These are phyloP conservation scores for Mongoloraphidia duomilia DNA, from an alignment of 2,888 invertebrate species.

Conservation along the genomic window DNA sequence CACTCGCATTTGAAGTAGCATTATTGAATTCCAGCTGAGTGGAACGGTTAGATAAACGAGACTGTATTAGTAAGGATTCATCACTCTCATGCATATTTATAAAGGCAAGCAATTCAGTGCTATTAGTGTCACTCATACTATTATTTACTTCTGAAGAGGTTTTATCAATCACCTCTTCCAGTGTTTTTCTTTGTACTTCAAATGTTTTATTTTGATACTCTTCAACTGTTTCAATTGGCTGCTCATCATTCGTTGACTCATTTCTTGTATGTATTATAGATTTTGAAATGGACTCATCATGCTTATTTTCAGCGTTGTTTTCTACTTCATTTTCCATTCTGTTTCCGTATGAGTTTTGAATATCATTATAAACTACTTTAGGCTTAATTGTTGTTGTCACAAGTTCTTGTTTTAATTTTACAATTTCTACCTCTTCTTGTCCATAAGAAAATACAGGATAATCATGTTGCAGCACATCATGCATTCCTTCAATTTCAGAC, in stretches of 20 bases:
- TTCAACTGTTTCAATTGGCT: neutral
- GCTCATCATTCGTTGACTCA: no score
- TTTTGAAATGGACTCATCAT: conserved; percentile 13
- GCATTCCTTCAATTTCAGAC: conserved; percentile 17
- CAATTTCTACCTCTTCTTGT: conserved; percentile 32
- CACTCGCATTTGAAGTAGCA: no score
- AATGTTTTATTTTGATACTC: neutral
- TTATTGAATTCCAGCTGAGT: neutral
- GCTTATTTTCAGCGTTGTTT: conserved; percentile 16
- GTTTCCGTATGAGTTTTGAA: conserved; percentile 16
- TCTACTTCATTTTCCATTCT: conserved; percentile 9
- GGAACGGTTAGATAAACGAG: neutral
- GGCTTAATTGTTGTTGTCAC: conserved; percentile 21
- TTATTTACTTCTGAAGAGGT: conserved; percentile 4
- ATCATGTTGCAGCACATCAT: conserved; percentile 20
- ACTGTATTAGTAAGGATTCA: neutral
- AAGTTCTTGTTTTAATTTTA: conserved; percentile 26
- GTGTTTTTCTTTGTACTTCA: neutral
- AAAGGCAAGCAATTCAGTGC: neutral
- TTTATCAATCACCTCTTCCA: neutral
- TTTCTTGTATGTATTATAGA: no score
- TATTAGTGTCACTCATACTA: neutral
- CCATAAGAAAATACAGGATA: conserved; percentile 25
- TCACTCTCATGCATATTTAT: conserved; percentile 2
- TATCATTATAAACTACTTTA: conserved; percentile 17